These are phyloP conservation scores for Tolmerus cingulatus DNA, from an alignment of 2,888 invertebrate species.

Conservation along the genomic window DNA sequence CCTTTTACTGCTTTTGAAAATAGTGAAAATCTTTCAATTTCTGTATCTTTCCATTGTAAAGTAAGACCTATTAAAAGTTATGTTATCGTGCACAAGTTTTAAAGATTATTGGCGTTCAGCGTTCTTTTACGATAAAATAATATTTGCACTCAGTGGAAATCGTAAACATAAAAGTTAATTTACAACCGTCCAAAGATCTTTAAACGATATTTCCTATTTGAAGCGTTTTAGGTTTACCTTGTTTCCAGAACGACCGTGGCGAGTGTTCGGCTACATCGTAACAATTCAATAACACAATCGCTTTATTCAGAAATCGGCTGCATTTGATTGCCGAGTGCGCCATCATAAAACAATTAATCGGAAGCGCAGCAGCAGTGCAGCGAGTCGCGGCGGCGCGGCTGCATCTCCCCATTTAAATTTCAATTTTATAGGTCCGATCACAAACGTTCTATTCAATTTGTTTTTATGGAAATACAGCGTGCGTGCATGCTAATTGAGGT, in stretches of 20 bases:
- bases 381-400: background rate
- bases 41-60: no score
- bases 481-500: conserved; percentile 49
- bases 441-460: conserved; percentile 49
- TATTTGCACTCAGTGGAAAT: background rate
- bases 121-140: background rate
- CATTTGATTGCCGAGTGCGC: background rate
- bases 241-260: background rate
- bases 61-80: no score
- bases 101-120: background rate
- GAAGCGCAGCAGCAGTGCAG: background rate
- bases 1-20: no score
- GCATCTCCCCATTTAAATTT: conserved; percentile 43
- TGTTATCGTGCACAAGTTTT: no score
- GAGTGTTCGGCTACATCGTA: background rate
- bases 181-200: background rate
- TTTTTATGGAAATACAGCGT: conserved; percentile 48
- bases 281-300: background rate
- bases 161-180: background rate
- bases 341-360: background rate
- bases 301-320: background rate
- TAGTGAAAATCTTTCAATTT: no score
- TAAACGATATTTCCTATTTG: background rate
- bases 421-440: conserved; percentile 48
- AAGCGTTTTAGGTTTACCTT: background rate